These are phyloP conservation scores for Paragorgia papillata DNA, from an alignment of 92 coral and sea anemone species.

Conservation along the genomic window DNA sequence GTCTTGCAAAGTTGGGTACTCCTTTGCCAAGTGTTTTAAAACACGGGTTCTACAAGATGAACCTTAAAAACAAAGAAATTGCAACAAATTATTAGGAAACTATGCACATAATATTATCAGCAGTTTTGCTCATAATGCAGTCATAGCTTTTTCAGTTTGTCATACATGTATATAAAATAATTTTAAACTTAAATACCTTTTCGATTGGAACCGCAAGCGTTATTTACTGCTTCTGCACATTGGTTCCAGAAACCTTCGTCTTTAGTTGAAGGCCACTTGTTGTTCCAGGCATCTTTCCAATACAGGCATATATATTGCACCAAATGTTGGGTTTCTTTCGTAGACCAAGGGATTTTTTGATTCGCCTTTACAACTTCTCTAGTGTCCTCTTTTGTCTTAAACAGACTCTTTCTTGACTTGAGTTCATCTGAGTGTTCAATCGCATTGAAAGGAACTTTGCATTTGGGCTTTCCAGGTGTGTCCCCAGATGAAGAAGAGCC, in stretches of 20 bases:
- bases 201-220: slow-evolving; percentile 24
- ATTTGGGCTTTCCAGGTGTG: too few species aligned
- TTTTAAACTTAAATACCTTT: slow-evolving; percentile 24
- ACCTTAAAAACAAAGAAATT: slow-evolving; percentile 33
- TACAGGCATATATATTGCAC: slow-evolving; percentile 6
- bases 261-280: slow-evolving; percentile 51
- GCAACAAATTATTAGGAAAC: not conserved
- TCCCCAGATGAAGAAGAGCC: too few species aligned
- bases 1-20: slow-evolving; percentile 44
- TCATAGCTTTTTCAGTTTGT: not conserved
- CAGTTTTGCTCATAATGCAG: too few species aligned
- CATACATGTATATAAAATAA: too few species aligned
- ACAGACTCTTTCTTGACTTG: too few species aligned
- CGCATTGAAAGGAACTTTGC: too few species aligned
- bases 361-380: too few species aligned
- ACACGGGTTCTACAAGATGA: slow-evolving; percentile 44
- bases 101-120: not conserved
- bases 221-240: slow-evolving; percentile 54
- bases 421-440: too few species aligned
- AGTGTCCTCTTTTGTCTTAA: too few species aligned
- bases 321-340: not conserved
- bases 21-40: slow-evolving; percentile 4
- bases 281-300: slow-evolving; percentile 2
- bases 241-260: slow-evolving; percentile 33
- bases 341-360: not conserved